These are phyloP conservation scores for Platerodrilus igneus DNA, from an alignment of 2,888 invertebrate genomes.

Conservation along the genomic window DNA sequence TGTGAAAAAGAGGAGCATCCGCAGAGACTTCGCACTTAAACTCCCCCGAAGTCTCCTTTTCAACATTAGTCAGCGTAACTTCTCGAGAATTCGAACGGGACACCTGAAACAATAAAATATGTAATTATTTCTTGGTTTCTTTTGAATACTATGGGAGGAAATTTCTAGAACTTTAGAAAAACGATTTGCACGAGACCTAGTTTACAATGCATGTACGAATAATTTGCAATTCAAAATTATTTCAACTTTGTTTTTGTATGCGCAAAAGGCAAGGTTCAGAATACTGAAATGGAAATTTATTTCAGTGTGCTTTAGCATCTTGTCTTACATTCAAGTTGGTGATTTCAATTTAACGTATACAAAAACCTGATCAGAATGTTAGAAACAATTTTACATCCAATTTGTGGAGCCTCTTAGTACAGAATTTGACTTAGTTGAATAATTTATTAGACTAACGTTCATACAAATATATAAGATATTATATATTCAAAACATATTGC, in stretches of 20 bases:
- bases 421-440: no score
- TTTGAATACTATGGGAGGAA: conserved; percentile 1
- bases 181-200: conserved; percentile 3
- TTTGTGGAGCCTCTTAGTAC: no score
- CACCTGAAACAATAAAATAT: conserved; percentile 44
- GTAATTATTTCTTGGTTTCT: conserved; percentile 17
- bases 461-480: no score
- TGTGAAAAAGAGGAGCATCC: conserved; percentile 55
- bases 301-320: conserved; percentile 3
- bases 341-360: no score
- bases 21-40: conserved; percentile 58
- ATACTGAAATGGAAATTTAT: conserved; percentile 7
- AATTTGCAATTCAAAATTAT: conserved; percentile 12
- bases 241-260: conserved; percentile 8
- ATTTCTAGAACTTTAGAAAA: conserved; percentile 1
- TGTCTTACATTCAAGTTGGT: no score
- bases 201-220: conserved; percentile 11
- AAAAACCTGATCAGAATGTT: no score
- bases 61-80: conserved; percentile 52
- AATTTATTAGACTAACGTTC: no score
- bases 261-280: conserved; percentile 1
- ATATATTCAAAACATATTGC: no score
- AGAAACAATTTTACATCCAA: no score
- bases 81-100: conserved; percentile 52
- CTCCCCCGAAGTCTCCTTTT: conserved; percentile 52